Evolutionary conservation across 2,888 invertebrate genomes (phyloP).

Genomic region (Melanostoma scalare): DNA sequence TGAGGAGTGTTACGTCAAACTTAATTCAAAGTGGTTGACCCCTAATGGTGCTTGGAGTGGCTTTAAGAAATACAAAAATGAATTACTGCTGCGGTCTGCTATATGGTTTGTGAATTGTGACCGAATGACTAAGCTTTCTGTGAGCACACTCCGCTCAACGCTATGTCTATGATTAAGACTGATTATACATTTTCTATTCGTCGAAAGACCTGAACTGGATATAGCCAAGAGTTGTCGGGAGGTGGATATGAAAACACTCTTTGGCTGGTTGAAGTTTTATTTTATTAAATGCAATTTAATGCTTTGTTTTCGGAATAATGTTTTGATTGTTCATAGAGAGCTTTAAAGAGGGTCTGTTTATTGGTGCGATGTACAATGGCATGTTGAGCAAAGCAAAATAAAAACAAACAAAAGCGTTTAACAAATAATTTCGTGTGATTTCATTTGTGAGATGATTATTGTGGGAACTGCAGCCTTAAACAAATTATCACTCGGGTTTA

Average conservation of each 20-base stretch:
- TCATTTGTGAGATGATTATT: conserved; percentile 17
- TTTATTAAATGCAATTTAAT: conserved; percentile 32
- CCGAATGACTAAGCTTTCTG: conserved; percentile 18
- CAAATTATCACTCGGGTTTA: conserved; percentile 4
- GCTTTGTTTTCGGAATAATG: conserved; percentile 20
- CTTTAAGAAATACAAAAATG: conserved; percentile 17
- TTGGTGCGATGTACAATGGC: not conserved
- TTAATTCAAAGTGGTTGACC: conserved; percentile 67
- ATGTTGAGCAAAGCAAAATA: not conserved
- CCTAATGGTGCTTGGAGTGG: conserved; percentile 47
- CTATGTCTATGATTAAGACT: conserved; percentile 38
- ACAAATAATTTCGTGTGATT: conserved; percentile 18
- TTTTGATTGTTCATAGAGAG: conserved; percentile 19
- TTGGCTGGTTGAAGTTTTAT: not conserved
- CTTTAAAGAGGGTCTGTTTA: conserved; percentile 1
- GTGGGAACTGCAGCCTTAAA: conserved; percentile 14
- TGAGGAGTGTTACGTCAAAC: conserved; percentile 58
- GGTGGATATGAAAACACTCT: not conserved
- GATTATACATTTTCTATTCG: conserved; percentile 12
- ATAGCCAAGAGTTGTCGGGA: not conserved
- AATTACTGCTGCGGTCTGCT: conserved; percentile 38
- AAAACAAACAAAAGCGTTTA: not conserved
- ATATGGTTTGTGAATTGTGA: not conserved
- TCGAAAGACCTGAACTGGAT: not conserved
- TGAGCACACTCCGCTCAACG: conserved; percentile 1